Evolutionary conservation across 53 echinoderm and acorn worm species (phyloP).

Genomic region (Holothuria leucospilota): DNA sequence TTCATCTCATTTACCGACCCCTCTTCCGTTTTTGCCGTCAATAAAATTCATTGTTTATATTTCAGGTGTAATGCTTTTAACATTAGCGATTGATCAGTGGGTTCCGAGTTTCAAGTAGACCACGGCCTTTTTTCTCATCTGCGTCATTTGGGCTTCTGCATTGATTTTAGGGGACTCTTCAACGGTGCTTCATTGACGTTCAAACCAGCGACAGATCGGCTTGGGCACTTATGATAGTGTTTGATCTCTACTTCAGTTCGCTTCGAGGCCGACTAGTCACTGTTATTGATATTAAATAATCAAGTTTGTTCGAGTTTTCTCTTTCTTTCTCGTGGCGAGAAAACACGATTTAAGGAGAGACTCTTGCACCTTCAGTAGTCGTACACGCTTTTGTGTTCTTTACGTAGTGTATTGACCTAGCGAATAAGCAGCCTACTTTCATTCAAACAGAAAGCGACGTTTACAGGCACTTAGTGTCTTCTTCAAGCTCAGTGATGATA

Average conservation of each 20-base stretch:
- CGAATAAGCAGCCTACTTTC: no score
- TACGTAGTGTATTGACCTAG: no score
- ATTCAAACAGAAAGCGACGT: no score
- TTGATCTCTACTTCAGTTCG: slow-evolving; percentile 27
- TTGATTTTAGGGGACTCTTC: slow-evolving; percentile 20
- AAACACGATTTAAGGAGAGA: no score
- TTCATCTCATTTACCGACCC: slow-evolving; percentile 20
- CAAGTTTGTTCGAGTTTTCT: slow-evolving; percentile 17
- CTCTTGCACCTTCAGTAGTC: no score
- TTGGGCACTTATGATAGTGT: slow-evolving; percentile 1
- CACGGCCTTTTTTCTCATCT: slow-evolving; percentile 27
- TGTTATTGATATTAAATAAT: slow-evolving; percentile 45
- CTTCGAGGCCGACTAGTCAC: not conserved
- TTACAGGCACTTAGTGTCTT: no score
- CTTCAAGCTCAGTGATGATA: no score
- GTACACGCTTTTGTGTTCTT: no score
- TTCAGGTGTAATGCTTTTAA: slow-evolving; percentile 55
- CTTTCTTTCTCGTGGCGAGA: no score
- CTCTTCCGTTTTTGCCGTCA: slow-evolving; percentile 20
- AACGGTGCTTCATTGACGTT: slow-evolving; percentile 3
- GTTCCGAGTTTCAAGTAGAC: slow-evolving; percentile 18
- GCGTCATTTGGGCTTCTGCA: not conserved
- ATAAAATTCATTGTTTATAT: slow-evolving; percentile 49
- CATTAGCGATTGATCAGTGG: slow-evolving; percentile 30
- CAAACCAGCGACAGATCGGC: slow-evolving; percentile 20